Percentiles rank a stretch among this genome's conserved stretches.
Conservation (phyloP, 1,140 invertebrate species). For the Phthorimaea operculella region DNA sequence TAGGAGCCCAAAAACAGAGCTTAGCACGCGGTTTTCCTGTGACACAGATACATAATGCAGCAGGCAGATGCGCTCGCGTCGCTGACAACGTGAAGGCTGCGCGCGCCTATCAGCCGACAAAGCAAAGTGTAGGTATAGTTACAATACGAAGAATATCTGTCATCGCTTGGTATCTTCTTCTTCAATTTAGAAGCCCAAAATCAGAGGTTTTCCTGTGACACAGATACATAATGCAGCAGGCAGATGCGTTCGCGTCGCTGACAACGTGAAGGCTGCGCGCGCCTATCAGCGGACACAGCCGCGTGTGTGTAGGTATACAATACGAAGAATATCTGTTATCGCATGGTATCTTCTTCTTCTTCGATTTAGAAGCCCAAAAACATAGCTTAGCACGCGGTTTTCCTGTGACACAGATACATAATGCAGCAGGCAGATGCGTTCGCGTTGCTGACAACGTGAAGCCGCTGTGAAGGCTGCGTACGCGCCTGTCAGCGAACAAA, state of each 20-base stretch:
- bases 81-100: no score
- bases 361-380: no score
- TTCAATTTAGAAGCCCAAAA: no score
- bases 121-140: no score
- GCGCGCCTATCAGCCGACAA: not conserved
- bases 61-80: no score
- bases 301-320: not conserved
- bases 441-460: no score
- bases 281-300: not conserved
- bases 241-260: no score
- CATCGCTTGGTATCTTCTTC: no score
- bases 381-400: not conserved
- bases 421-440: not conserved
- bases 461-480: not conserved
- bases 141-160: no score
- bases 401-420: slow-evolving; percentile 6
- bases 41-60: slow-evolving; percentile 5
- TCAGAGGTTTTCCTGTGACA: slow-evolving; percentile 3
- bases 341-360: no score
- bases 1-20: no score
- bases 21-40: not conserved
- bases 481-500: not conserved
- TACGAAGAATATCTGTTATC: no score
- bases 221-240: slow-evolving; percentile 4
- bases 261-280: not conserved